Evolutionary conservation across 30 jellyfish, hydroid and myxozoan genomes (phyloP), one percentile per base, ranked within the genome.

Genomic region (Catostylus mosaicus): DNA sequence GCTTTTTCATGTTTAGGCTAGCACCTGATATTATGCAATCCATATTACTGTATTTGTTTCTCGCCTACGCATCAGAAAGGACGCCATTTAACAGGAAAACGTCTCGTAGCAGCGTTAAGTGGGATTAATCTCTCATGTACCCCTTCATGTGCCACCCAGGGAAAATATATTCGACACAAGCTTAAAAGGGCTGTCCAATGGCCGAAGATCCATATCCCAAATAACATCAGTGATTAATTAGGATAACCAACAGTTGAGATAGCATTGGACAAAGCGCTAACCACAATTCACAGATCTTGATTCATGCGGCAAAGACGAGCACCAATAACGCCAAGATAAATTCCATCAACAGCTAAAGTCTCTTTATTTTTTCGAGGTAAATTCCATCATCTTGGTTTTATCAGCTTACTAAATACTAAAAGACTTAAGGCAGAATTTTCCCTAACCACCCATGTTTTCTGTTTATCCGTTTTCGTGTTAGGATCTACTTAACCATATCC

Each of bases 281-380:
- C 71, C 71, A 1, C 71, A 59, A 18, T 18, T 59, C 38, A 9
- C 38, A 27, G 11, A 23, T 0, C 29, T 23, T 59, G 71, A 59
- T 23, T 59, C 71, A 59, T 22, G 71, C 11, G 71, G 40, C 71
- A 59, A 59, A 23, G 11, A 23, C 24, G 38, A 59, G 36, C 40
- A 24, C 71, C 71, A 59, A 59, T 59, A 59, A 59, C 12, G 11
- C 38, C 6, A 11, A 24, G 11, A 4, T 59, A 18, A 6, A 59
- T 24, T 27, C 71, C 36, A 59, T 59, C 71, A 59, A 37, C 24
- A 6, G 71, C 71, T n/a, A n/a, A n/a, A n/a, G n/a, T n/a, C n/a
- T n/a, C n/a, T n/a, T n/a, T n/a, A n/a, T n/a, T n/a, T n/a, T n/a
- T n/a, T n/a, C n/a, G n/a, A n/a, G n/a, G n/a, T n/a, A n/a, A n/a